Conservation (phyloP, 2,113 vertebrate genomes). For the Falco punctatus region DNA sequence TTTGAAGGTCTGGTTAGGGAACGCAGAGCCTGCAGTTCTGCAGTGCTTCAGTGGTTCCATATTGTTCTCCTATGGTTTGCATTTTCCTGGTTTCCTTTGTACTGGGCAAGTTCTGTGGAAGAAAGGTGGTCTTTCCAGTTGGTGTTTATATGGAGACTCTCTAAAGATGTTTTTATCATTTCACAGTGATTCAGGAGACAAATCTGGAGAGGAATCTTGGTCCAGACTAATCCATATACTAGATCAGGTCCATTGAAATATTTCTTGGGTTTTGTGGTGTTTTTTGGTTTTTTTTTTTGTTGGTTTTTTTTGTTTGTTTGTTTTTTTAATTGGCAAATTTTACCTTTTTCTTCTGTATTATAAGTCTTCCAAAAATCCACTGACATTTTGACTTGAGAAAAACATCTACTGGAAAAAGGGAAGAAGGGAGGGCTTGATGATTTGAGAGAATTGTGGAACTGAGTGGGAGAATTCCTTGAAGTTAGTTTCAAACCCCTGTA, state of each 20-base stretch:
- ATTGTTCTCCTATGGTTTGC: neutral
- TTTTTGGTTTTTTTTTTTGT: too few relatives aligned
- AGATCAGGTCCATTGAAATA: neutral
- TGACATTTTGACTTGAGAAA: neutral
- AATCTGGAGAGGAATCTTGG: neutral
- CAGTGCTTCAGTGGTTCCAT: neutral
- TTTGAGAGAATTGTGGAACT: neutral
- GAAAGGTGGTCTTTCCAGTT: neutral
- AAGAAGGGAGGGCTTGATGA: neutral
- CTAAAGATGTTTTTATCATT: neutral
- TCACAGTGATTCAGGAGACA: neutral
- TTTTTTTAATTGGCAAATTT: neutral
- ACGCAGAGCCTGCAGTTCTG: neutral
- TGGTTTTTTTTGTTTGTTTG: too few relatives aligned
- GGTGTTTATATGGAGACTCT: neutral
- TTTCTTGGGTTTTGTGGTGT: neutral
- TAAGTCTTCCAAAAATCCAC: neutral
- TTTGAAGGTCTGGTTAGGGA: neutral
- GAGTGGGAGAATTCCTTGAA: neutral
- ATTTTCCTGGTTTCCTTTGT: neutral
- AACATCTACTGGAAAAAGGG: neutral
- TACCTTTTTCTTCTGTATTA: neutral
- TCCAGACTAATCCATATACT: neutral
- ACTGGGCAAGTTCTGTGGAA: neutral
- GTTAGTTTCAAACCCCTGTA: neutral